These are phyloP conservation scores for Ceriagrion tenellum DNA, from an alignment of 2,888 invertebrate species.

Conservation along the genomic window DNA sequence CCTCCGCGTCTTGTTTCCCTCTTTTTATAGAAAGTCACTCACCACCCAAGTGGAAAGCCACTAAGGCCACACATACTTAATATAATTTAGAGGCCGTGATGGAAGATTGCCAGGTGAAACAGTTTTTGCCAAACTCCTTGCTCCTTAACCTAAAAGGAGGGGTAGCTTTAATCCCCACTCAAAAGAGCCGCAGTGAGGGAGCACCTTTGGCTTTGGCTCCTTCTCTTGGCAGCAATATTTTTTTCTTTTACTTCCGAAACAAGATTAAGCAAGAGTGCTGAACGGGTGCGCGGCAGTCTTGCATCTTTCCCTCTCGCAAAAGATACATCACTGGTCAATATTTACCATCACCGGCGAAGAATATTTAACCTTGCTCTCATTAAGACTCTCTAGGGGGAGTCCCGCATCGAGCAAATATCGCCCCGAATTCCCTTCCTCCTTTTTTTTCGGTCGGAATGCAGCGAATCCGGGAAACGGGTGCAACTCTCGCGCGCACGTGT, in stretches of 20 bases:
- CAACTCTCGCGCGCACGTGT: not conserved
- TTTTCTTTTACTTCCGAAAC: slow-evolving; percentile 14
- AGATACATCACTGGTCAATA: slow-evolving; percentile 33
- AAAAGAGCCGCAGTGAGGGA: not conserved
- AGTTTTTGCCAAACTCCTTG: not conserved
- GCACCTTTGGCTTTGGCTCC: not conserved
- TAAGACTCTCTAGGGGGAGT: not conserved
- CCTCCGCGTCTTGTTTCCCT: not conserved
- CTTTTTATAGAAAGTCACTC: not conserved
- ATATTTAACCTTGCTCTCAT: slow-evolving; percentile 6
- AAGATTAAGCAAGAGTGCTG: slow-evolving; percentile 28
- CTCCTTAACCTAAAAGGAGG: not conserved
- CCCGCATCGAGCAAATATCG: slow-evolving; percentile 7
- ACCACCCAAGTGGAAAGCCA: not conserved
- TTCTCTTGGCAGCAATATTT: not conserved
- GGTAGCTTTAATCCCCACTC: not conserved
- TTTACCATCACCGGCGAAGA: not conserved
- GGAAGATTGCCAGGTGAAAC: slow-evolving; percentile 17
- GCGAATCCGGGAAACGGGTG: not conserved
- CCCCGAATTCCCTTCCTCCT: not conserved
- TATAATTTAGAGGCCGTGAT: not conserved
- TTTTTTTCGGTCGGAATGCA: not conserved
- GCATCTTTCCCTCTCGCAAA: not conserved
- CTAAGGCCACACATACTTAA: not conserved
- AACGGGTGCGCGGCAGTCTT: not conserved